Percentiles rank a stretch among this genome's conserved stretches.
Evolutionary conservation across 2,888 invertebrate genomes (phyloP).

Genomic region (Odontocolon sp.): DNA sequence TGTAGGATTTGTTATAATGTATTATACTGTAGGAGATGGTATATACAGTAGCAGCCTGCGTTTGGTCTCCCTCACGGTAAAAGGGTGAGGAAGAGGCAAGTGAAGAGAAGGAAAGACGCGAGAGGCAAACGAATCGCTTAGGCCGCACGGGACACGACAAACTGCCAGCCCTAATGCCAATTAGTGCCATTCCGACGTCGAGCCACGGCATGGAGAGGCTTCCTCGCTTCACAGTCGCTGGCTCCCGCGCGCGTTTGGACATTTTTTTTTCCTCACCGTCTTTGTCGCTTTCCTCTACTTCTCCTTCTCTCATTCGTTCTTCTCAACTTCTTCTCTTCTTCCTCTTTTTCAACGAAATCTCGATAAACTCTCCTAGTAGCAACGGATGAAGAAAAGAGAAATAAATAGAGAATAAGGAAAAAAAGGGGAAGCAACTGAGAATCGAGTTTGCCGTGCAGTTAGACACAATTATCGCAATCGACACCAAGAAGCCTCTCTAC

Average conservation of each 20-base stretch:
- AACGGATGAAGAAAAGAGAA: slow-evolving; percentile 15
- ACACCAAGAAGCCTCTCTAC: slow-evolving; percentile 45
- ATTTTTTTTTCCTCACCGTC: slow-evolving; percentile 46
- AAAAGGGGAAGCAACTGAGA: slow-evolving; percentile 24
- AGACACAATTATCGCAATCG: slow-evolving; percentile 65
- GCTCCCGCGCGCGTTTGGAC: slow-evolving; percentile 55
- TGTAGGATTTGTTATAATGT: neutral
- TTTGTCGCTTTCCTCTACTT: neutral
- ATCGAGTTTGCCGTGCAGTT: slow-evolving; percentile 63
- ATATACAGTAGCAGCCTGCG: neutral
- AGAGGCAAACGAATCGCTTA: slow-evolving; percentile 63
- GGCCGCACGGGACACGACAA: slow-evolving; percentile 73
- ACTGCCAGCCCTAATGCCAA: slow-evolving; percentile 80
- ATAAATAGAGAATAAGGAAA: slow-evolving; percentile 19
- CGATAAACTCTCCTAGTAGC: slow-evolving; percentile 35
- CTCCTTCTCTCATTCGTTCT: slow-evolving; percentile 34
- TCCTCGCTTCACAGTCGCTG: slow-evolving; percentile 57
- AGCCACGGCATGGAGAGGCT: slow-evolving; percentile 61
- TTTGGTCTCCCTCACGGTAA: slow-evolving; percentile 5
- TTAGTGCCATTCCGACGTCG: slow-evolving; percentile 79
- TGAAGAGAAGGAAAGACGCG: slow-evolving; percentile 40
- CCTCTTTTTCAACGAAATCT: slow-evolving; percentile 35
- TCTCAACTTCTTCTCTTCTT: slow-evolving; percentile 24
- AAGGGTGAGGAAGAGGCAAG: neutral
- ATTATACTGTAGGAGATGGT: slow-evolving; percentile 14